phyloP scores from a whole-genome alignment of 2,113 vertebrate genomes.

The Hydrochoerus hydrochaeris region DNA sequence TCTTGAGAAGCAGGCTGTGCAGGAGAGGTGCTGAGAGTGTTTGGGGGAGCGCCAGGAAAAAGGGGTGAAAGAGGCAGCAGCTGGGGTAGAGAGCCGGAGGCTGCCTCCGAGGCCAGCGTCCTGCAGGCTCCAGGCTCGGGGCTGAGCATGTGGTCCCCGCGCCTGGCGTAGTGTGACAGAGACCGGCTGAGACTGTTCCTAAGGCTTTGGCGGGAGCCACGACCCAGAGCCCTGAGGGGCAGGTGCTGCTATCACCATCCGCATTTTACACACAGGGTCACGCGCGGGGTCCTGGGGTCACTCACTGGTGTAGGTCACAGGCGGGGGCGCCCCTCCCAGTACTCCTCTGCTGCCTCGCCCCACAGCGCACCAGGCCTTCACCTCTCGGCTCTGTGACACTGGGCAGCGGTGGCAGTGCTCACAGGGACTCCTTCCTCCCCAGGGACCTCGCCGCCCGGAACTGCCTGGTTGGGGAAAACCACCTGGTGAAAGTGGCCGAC shows the following conservation, averaged over 20 bases:
- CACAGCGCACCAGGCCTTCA: too few species aligned
- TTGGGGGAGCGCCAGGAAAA: not conserved
- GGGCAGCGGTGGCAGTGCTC: not conserved
- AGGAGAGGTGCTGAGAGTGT: slow-evolving; percentile 51
- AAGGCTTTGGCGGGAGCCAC: rapidly evolving
- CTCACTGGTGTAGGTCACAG: not conserved
- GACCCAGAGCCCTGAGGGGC: not conserved
- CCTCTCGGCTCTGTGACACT: rapidly evolving
- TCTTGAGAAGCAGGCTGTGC: slow-evolving; percentile 34
- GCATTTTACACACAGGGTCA: not conserved
- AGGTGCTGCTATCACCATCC: rapidly evolving
- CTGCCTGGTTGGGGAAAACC: slow-evolving; percentile 99
- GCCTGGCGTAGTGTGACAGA: not conserved
- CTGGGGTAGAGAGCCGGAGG: not conserved
- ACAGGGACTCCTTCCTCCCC: slow-evolving; percentile 12
- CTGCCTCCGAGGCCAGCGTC: not conserved
- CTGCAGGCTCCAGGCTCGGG: not conserved
- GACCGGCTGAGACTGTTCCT: rapidly evolving
- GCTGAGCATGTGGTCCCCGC: rapidly evolving
- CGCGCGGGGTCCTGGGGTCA: not conserved
- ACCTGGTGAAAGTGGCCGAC: slow-evolving; percentile 99
- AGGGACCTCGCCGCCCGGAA: slow-evolving; percentile 99
- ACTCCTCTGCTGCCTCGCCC: too few species aligned
- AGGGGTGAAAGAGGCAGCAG: not conserved
- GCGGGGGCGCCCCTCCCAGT: not conserved